Conservation (phyloP, 2,113 vertebrate genomes). For the Lycocorax pyrrhopterus region DNA sequence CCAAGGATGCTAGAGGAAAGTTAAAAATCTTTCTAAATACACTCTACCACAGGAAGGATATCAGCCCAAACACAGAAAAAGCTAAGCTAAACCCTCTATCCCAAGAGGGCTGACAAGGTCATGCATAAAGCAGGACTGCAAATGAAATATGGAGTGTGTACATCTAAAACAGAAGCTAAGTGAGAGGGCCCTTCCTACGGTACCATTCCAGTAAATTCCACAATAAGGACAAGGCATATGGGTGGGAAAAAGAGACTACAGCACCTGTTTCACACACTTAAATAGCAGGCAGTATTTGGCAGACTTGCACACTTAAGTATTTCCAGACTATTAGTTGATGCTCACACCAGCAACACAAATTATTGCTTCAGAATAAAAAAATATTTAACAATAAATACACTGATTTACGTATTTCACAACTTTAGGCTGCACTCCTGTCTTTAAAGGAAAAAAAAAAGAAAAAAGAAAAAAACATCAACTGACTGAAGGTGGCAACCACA, state of each 20-base stretch:
- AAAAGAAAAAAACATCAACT: background rate
- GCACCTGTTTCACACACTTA: background rate
- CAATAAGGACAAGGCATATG: background rate
- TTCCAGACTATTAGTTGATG: background rate
- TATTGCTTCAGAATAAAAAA: background rate
- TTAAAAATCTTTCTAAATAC: background rate
- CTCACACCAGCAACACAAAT: background rate
- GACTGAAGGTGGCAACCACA: background rate
- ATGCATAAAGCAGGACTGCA: background rate
- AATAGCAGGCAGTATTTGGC: background rate
- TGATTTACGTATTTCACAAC: background rate
- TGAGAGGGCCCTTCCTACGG: accelerated
- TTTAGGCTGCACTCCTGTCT: background rate
- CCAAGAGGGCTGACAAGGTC: background rate
- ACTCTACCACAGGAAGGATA: background rate
- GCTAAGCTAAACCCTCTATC: background rate
- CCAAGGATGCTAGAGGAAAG: background rate
- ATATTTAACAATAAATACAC: background rate
- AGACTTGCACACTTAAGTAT: background rate
- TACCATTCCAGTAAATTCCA: background rate
- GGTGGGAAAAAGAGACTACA: background rate
- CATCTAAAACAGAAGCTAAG: background rate
- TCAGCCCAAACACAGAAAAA: background rate
- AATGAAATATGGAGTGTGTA: background rate
- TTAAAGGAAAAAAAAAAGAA: background rate